Percentiles rank a stretch among this genome's conserved stretches.
Conservation (phyloP, 2,113 vertebrate genomes). For the Tragelaphus buxtoni region DNA sequence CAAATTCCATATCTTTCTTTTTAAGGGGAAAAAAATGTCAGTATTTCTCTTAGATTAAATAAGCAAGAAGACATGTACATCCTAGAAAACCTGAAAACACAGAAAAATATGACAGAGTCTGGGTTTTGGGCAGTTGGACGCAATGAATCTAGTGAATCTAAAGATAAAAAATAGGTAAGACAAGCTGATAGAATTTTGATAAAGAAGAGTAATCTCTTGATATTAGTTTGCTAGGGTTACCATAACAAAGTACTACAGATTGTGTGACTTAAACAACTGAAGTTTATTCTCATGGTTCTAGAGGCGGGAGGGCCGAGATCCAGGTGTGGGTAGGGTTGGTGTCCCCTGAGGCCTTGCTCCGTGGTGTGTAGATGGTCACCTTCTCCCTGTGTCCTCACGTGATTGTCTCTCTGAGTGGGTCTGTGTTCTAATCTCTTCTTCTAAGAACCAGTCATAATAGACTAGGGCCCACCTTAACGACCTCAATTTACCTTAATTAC, state of each 20-base stretch:
- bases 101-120: background rate
- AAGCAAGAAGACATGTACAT: background rate
- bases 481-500: background rate
- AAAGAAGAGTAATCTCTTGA: no score
- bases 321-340: rapidly evolving
- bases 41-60: background rate
- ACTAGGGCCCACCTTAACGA: rapidly evolving
- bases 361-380: rapidly evolving
- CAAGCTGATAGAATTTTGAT: rapidly evolving
- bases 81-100: background rate
- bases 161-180: no score
- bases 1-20: background rate
- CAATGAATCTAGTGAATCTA: no score
- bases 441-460: background rate
- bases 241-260: no score
- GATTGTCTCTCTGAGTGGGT: background rate
- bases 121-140: background rate
- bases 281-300: no score
- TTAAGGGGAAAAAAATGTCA: background rate
- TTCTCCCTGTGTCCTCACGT: rapidly evolving
- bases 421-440: background rate
- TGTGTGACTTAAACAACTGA: rapidly evolving
- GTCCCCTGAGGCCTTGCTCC: background rate
- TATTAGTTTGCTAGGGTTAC: background rate
- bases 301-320: background rate